A percentile compares a stretch with the other conserved stretches of the same genome.
These are phyloP conservation scores for Alces alces DNA, from an alignment of 2,113 vertebrate genomes.

Conservation along the genomic window DNA sequence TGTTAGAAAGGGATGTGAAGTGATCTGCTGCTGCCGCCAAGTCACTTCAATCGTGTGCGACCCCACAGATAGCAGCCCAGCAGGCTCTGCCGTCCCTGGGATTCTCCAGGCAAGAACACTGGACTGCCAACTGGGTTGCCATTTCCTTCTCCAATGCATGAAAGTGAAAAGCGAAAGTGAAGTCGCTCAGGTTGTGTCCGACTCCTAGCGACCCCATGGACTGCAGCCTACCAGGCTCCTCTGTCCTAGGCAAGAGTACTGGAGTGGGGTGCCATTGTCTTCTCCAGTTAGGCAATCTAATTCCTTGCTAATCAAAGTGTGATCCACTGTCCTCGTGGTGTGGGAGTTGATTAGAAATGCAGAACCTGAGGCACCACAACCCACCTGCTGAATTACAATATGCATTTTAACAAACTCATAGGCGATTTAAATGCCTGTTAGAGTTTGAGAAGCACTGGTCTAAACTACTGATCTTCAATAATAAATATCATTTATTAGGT, in stretches of 20 bases:
- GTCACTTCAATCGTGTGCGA: no score
- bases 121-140: no score
- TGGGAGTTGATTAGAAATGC: not conserved
- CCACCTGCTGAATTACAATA: not conserved
- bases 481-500: not conserved
- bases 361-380: not conserved
- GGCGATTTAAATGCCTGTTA: not conserved
- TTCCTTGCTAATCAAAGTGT: not conserved
- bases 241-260: no score
- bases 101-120: no score
- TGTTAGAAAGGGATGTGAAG: not conserved
- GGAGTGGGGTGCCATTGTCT: no score
- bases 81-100: no score
- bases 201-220: no score
- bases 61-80: no score
- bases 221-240: no score
- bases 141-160: no score
- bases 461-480: not conserved
- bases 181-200: no score
- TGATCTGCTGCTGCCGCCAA: not conserved
- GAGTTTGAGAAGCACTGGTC: not conserved
- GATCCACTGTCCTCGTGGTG: not conserved
- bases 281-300: not conserved
- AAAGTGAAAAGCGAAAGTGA: no score
- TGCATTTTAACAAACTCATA: not conserved